phyloP scores from a whole-genome alignment of 2,797 vertebrate species.

The Lepidocolaptes lacrymiger region DNA sequence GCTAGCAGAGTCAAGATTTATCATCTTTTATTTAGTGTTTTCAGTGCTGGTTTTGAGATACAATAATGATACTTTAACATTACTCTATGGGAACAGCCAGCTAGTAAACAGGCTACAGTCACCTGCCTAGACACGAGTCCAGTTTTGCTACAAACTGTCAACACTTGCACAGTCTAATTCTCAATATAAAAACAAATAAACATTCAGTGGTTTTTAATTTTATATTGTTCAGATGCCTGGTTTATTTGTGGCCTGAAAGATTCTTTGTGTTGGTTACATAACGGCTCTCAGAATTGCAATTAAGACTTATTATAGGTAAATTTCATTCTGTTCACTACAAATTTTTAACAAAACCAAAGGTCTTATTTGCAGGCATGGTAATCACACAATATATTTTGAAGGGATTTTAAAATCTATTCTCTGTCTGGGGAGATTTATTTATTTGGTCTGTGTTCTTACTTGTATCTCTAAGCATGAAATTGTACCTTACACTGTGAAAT shows the following conservation, averaged over 20 bases:
- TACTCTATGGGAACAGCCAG: fast-evolving
- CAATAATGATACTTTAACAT: neutral
- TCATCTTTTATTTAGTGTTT: neutral
- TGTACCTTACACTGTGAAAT: neutral
- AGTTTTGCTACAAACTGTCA: neutral
- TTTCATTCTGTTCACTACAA: neutral
- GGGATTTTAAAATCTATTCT: neutral
- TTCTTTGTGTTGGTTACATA: neutral
- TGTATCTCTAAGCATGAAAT: neutral
- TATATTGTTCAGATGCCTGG: neutral
- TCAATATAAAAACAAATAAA: neutral
- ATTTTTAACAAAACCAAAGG: neutral
- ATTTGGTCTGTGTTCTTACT: neutral
- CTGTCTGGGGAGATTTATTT: neutral
- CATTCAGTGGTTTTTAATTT: neutral
- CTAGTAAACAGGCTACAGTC: neutral
- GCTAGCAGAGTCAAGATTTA: neutral
- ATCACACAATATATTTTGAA: neutral
- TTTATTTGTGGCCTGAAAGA: neutral
- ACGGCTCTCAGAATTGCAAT: neutral
- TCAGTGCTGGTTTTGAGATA: neutral
- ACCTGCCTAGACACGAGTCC: fast-evolving
- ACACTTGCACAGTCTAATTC: neutral
- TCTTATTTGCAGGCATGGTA: neutral
- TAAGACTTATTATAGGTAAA: neutral